Conservation (phyloP, 2,888 invertebrate genomes). For the Himalopsyche kuldschensis region DNA sequence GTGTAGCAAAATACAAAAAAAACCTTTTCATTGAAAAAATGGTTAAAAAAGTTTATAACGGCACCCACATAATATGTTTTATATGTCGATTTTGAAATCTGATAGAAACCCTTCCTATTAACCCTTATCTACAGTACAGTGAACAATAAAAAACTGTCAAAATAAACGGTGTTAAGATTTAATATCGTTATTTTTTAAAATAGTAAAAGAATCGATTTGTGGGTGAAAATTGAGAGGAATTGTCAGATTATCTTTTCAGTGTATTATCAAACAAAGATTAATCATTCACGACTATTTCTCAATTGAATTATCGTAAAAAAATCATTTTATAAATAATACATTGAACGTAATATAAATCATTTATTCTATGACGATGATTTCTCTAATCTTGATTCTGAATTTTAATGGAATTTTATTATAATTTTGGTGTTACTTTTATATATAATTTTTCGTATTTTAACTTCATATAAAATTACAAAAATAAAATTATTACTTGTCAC, state of each 20-base stretch:
- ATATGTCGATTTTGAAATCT: slow-evolving; percentile 29
- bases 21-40: background rate
- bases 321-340: no score
- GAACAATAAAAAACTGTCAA: slow-evolving; percentile 30
- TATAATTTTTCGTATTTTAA: no score
- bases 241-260: background rate
- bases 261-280: background rate
- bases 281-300: no score
- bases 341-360: no score
- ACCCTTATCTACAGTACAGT: slow-evolving; percentile 17
- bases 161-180: slow-evolving; percentile 23
- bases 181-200: slow-evolving; percentile 13
- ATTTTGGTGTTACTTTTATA: no score
- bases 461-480: no score
- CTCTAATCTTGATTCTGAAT: no score
- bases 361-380: no score
- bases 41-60: slow-evolving; percentile 11
- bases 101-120: slow-evolving; percentile 23
- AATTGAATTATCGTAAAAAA: no score
- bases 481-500: no score
- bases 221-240: slow-evolving; percentile 14
- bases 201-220: slow-evolving; percentile 5
- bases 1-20: background rate
- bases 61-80: slow-evolving; percentile 26
- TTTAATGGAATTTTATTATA: no score